These are phyloP conservation scores for Serrognathus titanus DNA, from an alignment of 2,888 invertebrate genomes.

Conservation along the genomic window DNA sequence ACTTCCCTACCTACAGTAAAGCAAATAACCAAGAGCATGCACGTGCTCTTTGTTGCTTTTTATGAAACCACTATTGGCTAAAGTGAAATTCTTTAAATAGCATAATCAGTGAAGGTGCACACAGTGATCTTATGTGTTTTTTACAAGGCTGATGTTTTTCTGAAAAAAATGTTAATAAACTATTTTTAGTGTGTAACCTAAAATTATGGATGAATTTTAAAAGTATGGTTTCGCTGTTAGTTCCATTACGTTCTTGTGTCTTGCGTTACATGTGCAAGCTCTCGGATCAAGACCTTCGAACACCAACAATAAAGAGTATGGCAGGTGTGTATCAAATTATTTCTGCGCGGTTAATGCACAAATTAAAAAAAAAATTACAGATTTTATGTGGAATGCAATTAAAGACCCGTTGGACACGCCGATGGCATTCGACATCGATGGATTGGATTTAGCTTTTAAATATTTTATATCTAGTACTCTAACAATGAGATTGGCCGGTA, in stretches of 20 bases:
- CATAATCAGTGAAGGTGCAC: too few relatives aligned
- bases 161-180: too few relatives aligned
- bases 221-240: slow-evolving; percentile 82
- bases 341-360: neutral
- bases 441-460: slow-evolving; percentile 89
- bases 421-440: slow-evolving; percentile 83
- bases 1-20: too few relatives aligned
- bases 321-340: slow-evolving; percentile 62
- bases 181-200: slow-evolving; percentile 72
- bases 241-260: slow-evolving; percentile 82
- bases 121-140: too few relatives aligned
- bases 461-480: slow-evolving; percentile 93
- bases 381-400: slow-evolving; percentile 94
- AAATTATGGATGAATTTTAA: slow-evolving; percentile 92
- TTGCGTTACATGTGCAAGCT: slow-evolving; percentile 91
- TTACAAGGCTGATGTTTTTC: too few relatives aligned
- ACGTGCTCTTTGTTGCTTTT: too few relatives aligned
- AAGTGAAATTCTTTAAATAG: too few relatives aligned
- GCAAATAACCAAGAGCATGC: too few relatives aligned
- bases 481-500: slow-evolving; percentile 90
- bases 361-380: slow-evolving; percentile 44
- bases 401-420: slow-evolving; percentile 88
- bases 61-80: too few relatives aligned
- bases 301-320: slow-evolving; percentile 87
- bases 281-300: slow-evolving; percentile 85